phyloP scores from a whole-genome alignment of 2,113 vertebrate genomes.

The Myotis lucifugus region DNA sequence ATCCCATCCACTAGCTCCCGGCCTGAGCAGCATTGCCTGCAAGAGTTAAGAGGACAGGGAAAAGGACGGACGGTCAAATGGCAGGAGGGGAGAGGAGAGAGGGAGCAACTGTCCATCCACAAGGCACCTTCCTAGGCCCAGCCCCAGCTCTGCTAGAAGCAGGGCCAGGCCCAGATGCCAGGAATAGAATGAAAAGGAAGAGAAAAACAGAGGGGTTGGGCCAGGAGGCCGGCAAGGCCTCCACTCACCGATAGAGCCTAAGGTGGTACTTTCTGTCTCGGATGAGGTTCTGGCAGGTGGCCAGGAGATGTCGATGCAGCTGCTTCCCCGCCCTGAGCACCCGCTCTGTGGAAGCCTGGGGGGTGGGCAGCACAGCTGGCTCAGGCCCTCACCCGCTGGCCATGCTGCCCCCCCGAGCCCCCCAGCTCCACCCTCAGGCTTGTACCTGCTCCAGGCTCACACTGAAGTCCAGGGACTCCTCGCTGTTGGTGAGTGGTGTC shows the following conservation, averaged over 20 bases:
- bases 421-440: rapidly evolving
- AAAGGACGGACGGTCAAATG: neutral
- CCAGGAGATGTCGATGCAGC: constrained; percentile 86
- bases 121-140: neutral
- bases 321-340: constrained; percentile 91
- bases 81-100: neutral
- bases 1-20: constrained; percentile 94
- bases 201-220: neutral
- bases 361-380: neutral
- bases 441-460: constrained; percentile 85
- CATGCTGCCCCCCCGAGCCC: neutral
- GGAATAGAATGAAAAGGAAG: neutral
- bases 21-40: constrained; percentile 93
- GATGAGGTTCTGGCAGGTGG: constrained; percentile 88
- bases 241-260: constrained; percentile 89
- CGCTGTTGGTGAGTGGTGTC: constrained; percentile 83
- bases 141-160: neutral
- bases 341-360: constrained; percentile 91
- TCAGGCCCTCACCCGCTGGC: neutral
- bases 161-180: neutral
- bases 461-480: constrained; percentile 83
- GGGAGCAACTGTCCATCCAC: neutral
- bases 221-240: neutral
- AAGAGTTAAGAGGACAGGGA: neutral
- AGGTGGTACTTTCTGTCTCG: constrained; percentile 95